These are phyloP conservation scores for Scaptomyza caliginosa DNA, from an alignment of 2,888 invertebrate species.

Conservation along the genomic window DNA sequence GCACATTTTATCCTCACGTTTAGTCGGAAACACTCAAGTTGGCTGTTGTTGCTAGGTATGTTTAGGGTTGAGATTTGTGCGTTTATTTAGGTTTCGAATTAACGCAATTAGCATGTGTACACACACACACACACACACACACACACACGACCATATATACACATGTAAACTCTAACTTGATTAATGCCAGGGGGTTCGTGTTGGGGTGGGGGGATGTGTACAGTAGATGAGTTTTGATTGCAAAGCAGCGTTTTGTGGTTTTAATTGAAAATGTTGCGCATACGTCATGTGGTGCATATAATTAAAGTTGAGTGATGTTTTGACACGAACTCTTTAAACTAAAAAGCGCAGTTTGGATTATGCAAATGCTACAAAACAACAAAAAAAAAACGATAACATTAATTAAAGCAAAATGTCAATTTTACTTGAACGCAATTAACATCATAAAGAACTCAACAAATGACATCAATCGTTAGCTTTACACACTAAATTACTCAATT, in stretches of 20 bases:
- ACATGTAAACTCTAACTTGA: conserved; percentile 34
- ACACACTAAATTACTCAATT: neutral
- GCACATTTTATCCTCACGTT: conserved; percentile 3
- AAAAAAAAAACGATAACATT: neutral
- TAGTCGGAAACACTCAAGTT: conserved; percentile 8
- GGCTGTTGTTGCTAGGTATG: neutral
- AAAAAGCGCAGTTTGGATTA: conserved; percentile 29
- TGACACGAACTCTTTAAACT: conserved; percentile 35
- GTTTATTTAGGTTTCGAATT: conserved; percentile 68
- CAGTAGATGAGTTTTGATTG: conserved; percentile 31
- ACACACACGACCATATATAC: neutral
- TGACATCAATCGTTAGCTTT: neutral
- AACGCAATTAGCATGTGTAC: conserved; percentile 64
- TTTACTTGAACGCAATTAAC: conserved; percentile 9
- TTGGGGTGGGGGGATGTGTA: neutral
- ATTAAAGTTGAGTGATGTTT: conserved; percentile 43
- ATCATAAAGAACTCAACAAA: neutral
- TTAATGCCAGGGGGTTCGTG: conserved; percentile 24
- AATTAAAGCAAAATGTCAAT: neutral
- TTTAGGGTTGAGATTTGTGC: conserved; percentile 7
- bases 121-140: conserved; percentile 31
- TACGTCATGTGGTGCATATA: conserved; percentile 60
- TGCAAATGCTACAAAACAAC: conserved; percentile 49
- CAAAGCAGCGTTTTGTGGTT: conserved; percentile 56
- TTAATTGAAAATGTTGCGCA: conserved; percentile 69